These are phyloP conservation scores for Rhynchotus rufescens DNA, from an alignment of 2,797 vertebrate species.

Conservation along the genomic window DNA sequence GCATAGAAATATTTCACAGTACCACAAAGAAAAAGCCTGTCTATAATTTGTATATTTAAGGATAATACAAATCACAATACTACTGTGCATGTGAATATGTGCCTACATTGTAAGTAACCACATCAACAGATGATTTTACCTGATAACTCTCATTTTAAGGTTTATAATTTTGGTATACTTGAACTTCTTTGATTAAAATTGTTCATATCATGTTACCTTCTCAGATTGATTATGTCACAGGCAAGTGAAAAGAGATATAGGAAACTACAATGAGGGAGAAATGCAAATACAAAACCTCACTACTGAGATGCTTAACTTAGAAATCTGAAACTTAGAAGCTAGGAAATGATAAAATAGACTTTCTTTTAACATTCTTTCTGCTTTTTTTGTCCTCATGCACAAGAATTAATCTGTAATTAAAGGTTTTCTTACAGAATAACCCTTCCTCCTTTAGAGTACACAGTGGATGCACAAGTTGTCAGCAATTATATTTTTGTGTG, in stretches of 20 bases:
- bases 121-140: neutral
- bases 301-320: neutral
- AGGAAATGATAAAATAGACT: neutral
- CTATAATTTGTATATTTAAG: neutral
- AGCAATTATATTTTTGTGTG: accelerated
- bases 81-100: neutral
- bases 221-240: neutral
- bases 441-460: conserved; percentile 51
- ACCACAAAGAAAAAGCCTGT: neutral
- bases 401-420: neutral
- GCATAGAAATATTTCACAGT: neutral
- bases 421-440: conserved; percentile 14
- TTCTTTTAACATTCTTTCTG: neutral
- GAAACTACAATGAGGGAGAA: neutral
- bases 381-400: neutral
- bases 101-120: neutral
- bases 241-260: neutral
- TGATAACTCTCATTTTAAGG: neutral
- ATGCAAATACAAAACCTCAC: neutral
- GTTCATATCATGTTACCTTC: neutral
- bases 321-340: neutral
- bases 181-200: neutral
- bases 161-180: neutral
- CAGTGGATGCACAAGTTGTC: neutral
- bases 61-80: neutral